Percentiles rank a stretch among this genome's conserved stretches.
Evolutionary conservation across 2,888 invertebrate species (phyloP).

Genomic region (Myathropa florea): DNA sequence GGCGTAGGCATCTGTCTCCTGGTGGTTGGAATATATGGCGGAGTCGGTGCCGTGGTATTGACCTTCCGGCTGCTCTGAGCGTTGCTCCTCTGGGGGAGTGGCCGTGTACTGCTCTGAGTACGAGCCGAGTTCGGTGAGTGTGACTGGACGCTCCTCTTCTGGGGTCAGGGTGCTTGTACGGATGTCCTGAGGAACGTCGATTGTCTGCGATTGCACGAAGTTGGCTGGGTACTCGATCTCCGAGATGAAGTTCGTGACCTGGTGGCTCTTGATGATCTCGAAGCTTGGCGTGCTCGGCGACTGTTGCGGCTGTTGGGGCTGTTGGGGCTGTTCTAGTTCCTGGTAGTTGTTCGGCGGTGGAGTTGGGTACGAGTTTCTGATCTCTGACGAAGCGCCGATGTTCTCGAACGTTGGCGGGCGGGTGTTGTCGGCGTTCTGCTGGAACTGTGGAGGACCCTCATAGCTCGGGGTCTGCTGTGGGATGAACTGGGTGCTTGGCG

Average conservation of each 20-base stretch:
- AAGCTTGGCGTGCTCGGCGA: constrained; percentile 72
- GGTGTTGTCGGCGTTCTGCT: constrained; percentile 49
- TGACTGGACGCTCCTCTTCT: constrained; percentile 31
- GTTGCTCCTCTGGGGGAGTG: neutral
- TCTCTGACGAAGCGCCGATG: constrained; percentile 76
- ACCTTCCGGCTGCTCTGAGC: constrained; percentile 4
- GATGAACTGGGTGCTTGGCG: constrained; percentile 73
- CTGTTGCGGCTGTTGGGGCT: constrained; percentile 14
- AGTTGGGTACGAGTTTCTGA: constrained; percentile 71
- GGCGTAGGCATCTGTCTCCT: constrained; percentile 75
- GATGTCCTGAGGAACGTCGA: constrained; percentile 79
- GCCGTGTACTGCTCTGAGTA: constrained; percentile 31
- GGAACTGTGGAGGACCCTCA: constrained; percentile 20
- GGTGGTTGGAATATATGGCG: constrained; percentile 77
- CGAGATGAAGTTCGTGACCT: constrained; percentile 86
- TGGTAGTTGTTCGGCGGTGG: constrained; percentile 31
- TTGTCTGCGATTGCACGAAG: constrained; percentile 82
- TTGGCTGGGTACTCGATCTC: constrained; percentile 88
- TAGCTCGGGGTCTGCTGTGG: constrained; percentile 20
- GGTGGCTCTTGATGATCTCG: constrained; percentile 83
- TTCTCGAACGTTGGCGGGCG: constrained; percentile 72
- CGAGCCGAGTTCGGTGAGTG: constrained; percentile 57
- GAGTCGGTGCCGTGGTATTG: constrained; percentile 76
- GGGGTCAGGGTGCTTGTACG: constrained; percentile 27
- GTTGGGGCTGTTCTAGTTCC: constrained; percentile 19